A percentile compares a stretch with the other conserved stretches of the same genome.
These are phyloP conservation scores for Callipepla californica DNA, from an alignment of 2,113 vertebrate genomes.

Conservation along the genomic window DNA sequence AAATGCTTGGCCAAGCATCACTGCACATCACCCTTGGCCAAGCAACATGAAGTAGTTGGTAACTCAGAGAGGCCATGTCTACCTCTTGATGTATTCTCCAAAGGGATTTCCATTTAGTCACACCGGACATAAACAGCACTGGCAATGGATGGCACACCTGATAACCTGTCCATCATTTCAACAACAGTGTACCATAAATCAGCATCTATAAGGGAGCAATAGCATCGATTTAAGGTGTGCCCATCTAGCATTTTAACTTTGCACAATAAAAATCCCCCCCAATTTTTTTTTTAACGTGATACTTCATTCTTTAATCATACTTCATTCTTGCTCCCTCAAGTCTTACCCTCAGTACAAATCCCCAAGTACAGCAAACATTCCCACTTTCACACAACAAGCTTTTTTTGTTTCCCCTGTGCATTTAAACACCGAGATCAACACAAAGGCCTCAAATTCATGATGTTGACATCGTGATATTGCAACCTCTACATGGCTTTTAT, in stretches of 20 bases:
- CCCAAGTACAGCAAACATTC: constrained; percentile 28
- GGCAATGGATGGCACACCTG: background rate
- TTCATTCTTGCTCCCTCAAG: background rate
- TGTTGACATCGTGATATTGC: constrained; percentile 38
- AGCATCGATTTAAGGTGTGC: background rate
- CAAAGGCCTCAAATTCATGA: constrained; percentile 46
- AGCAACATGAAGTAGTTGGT: background rate
- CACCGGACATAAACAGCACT: background rate
- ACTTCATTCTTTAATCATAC: background rate
- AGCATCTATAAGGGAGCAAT: background rate
- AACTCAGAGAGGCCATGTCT: background rate
- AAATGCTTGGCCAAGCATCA: background rate
- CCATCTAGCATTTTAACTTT: background rate
- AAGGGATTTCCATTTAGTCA: background rate
- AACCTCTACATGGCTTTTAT: constrained; percentile 2
- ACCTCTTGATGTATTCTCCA: background rate
- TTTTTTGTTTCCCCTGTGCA: constrained; percentile 46
- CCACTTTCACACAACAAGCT: constrained; percentile 44
- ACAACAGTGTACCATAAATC: background rate
- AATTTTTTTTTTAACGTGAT: background rate
- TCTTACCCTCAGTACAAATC: constrained; percentile 3
- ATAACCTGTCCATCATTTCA: background rate
- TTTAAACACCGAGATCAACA: constrained; percentile 42
- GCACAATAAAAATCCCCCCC: background rate
- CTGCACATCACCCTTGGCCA: background rate